A percentile compares a stretch with the other conserved stretches of the same genome.
These are phyloP conservation scores for Labia minor DNA, from an alignment of 2,888 invertebrate species.

Conservation along the genomic window DNA sequence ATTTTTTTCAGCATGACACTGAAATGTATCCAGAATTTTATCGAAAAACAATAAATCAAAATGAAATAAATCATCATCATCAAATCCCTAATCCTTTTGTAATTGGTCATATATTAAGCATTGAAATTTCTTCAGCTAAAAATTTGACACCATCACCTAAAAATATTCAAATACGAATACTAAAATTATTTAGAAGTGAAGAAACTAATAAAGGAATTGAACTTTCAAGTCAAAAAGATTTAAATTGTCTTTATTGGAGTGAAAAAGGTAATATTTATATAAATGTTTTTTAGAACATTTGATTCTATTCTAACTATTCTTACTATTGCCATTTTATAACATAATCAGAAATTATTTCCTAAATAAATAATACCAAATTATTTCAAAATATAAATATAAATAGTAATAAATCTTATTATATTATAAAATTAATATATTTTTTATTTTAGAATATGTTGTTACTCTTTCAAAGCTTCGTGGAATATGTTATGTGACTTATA, in stretches of 20 bases:
- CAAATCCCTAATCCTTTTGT: slow-evolving; percentile 66
- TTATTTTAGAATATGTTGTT: slow-evolving; percentile 41
- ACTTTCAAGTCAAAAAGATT: slow-evolving; percentile 49
- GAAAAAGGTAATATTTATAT: slow-evolving; percentile 47
- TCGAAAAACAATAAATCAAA: slow-evolving; percentile 53
- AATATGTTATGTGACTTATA: slow-evolving; percentile 56
- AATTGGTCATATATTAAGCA: slow-evolving; percentile 56
- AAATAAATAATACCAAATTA: no score
- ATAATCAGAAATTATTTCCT: no score
- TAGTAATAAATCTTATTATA: no score
- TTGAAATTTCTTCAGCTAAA: slow-evolving; percentile 45
- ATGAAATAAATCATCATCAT: slow-evolving; percentile 56
- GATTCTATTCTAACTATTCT: no score
- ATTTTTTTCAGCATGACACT: slow-evolving; percentile 48
- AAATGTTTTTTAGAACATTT: no score
- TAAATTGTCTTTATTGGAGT: slow-evolving; percentile 67
- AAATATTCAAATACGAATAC: slow-evolving; percentile 53
- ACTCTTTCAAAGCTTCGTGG: slow-evolving; percentile 52
- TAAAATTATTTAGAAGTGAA: slow-evolving; percentile 63
- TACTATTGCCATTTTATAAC: no score
- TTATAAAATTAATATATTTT: not conserved
- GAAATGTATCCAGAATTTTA: slow-evolving; percentile 70
- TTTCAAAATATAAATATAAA: no score
- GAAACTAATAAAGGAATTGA: slow-evolving; percentile 51
- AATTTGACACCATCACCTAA: slow-evolving; percentile 41